Conservation (phyloP, 23 tunicate genomes). For the Clavelina lepadiformis region DNA sequence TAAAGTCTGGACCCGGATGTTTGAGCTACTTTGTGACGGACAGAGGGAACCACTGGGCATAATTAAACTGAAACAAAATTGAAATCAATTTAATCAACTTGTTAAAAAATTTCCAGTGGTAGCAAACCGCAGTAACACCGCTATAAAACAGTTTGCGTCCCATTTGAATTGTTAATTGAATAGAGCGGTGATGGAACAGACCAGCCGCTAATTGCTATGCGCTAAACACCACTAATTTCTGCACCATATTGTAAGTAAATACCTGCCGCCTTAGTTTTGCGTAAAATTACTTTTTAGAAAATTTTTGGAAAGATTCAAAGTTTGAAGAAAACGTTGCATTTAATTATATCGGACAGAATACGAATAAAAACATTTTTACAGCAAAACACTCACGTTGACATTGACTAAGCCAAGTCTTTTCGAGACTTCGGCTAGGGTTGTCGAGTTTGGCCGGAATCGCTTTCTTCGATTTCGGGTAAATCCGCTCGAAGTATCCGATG, state of each 20-base stretch:
- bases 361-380: not conserved
- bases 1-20: not conserved
- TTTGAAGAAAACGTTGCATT: not conserved
- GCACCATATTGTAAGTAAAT: too few relatives aligned
- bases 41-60: conserved; percentile 41
- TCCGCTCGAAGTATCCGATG: conserved; percentile 43
- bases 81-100: too few relatives aligned
- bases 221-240: too few relatives aligned
- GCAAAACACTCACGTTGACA: conserved; percentile 21
- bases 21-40: not conserved
- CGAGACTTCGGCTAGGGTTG: too few relatives aligned
- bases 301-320: not conserved
- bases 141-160: too few relatives aligned
- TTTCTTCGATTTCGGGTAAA: conserved; percentile 38
- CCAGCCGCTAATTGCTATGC: too few relatives aligned
- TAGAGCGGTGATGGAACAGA: too few relatives aligned
- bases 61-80: conserved; percentile 42
- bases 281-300: not conserved
- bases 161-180: too few relatives aligned
- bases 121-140: too few relatives aligned
- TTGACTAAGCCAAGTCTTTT: not conserved
- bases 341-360: not conserved
- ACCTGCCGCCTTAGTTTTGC: too few relatives aligned
- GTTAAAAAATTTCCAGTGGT: too few relatives aligned
- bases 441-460: conserved; percentile 2